Conservation (phyloP, 2,113 vertebrate genomes). For the Rynchops niger region DNA sequence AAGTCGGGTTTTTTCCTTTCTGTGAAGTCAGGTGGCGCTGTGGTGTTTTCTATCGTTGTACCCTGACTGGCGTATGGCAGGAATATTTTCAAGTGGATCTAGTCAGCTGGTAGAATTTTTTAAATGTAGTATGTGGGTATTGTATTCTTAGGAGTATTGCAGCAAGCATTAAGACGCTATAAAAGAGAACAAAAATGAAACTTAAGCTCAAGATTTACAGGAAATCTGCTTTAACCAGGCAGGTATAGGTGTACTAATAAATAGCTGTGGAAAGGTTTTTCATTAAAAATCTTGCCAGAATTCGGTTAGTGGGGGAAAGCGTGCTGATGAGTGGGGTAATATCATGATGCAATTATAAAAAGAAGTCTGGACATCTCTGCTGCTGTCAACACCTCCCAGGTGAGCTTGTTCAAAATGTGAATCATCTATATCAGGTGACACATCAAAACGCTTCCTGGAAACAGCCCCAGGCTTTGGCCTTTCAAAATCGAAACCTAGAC, state of each 20-base stretch:
- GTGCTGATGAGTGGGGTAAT: background rate
- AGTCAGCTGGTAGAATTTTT: background rate
- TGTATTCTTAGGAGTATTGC: background rate
- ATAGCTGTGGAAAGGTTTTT: background rate
- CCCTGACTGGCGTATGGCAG: background rate
- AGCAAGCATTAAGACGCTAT: background rate
- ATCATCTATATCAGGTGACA: background rate
- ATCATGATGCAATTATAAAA: background rate
- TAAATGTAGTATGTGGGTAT: background rate
- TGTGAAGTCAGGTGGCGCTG: background rate
- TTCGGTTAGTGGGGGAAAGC: background rate
- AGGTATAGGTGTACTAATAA: background rate
- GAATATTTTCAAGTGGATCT: background rate
- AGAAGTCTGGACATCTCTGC: background rate
- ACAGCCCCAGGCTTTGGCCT: background rate
- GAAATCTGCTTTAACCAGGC: background rate
- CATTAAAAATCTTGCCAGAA: background rate
- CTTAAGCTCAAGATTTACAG: background rate
- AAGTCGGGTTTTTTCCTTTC: constrained; percentile 37
- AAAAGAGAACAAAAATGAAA: background rate
- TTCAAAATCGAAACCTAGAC: background rate
- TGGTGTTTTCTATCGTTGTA: background rate
- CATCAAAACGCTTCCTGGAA: background rate
- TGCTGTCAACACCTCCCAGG: background rate
- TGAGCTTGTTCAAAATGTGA: background rate